Evolutionary conservation across 1,140 invertebrate species (phyloP).

Genomic region (Leptoteleia sp.): DNA sequence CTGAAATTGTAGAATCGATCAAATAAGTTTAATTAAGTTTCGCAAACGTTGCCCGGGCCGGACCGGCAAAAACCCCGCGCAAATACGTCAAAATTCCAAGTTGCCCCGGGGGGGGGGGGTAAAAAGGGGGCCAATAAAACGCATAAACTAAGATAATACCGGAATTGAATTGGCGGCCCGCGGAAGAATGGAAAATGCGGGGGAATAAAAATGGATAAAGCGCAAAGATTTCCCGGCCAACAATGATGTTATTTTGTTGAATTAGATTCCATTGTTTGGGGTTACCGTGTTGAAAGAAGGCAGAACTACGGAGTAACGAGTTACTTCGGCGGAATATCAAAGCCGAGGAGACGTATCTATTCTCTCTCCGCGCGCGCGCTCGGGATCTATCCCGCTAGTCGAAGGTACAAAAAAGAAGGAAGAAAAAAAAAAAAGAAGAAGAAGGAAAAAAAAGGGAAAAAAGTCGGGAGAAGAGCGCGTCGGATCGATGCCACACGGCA

Average conservation of each 20-base stretch:
- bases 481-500: constrained; percentile 73
- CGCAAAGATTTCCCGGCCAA: constrained; percentile 47
- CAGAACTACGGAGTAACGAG: constrained; percentile 59
- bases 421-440: constrained; percentile 72
- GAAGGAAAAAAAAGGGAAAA: too few relatives aligned
- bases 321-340: constrained; percentile 62
- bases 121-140: constrained; percentile 12
- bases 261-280: constrained; percentile 67
- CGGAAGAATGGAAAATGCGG: constrained; percentile 17
- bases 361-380: constrained; percentile 44
- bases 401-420: constrained; percentile 72
- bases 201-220: constrained; percentile 40
- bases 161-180: constrained; percentile 14
- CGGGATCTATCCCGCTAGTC: constrained; percentile 60
- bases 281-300: constrained; percentile 52
- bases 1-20: constrained; percentile 22
- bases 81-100: constrained; percentile 35
- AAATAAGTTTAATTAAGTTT: constrained; percentile 39
- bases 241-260: constrained; percentile 64
- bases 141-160: constrained; percentile 48
- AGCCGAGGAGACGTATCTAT: constrained; percentile 53
- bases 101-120: not conserved
- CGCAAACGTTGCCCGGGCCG: not conserved
- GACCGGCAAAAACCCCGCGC: constrained; percentile 15
- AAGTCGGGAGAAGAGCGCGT: too few relatives aligned